Evolutionary conservation across 2,113 vertebrate species (phyloP), one percentile per base, ranked within the genome.

Genomic region (Pagrus major): DNA sequence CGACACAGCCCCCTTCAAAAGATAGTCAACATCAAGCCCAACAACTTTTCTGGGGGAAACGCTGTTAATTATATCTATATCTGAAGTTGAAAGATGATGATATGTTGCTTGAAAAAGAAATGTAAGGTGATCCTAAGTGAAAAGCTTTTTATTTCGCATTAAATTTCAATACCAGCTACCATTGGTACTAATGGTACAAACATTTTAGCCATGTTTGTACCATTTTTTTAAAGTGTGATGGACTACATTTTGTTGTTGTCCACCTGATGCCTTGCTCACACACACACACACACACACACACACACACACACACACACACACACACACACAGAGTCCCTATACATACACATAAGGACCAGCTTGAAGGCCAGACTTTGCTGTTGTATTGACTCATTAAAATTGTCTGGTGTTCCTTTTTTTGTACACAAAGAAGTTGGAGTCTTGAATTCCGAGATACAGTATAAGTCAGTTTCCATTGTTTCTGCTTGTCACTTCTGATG

Each of bases 401-500:
- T n/a, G n/a, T n/a, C n/a, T 39, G 7, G 9, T 39, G 55, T 52
- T 27, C 37, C 21, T 10, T 15, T n/a, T 21, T 10, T 3, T 9
- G 6, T 5, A 16, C 20, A 64, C 4, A 23, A 8, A 46, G 11
- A 8, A 47, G n/a, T 15, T 56, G 29, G 37, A 49, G 41, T 2
- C 1, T n/a, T 39, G 18, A 52, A 54, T 66, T 63, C 8, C n/a
- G 42, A 31, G 18, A 39, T 6, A n/a, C n/a, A n/a, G n/a, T n/a
- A 11, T 29, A 20, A 56, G 42, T 56, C 37, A 31, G 37, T 15
- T n/a, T 21, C 2, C 8, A 20, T 83, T 44, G 58, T 49, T 71
- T 55, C 55, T 12, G 16, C 47, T 64, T 35, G 49, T 47, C 55
- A 69, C 16, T 49, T 44, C 15, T 56, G 25, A 73, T 70, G 23